Evolutionary conservation across 2,113 vertebrate species (phyloP), one percentile per base, ranked within the genome.

Genomic region (Sturnus vulgaris): DNA sequence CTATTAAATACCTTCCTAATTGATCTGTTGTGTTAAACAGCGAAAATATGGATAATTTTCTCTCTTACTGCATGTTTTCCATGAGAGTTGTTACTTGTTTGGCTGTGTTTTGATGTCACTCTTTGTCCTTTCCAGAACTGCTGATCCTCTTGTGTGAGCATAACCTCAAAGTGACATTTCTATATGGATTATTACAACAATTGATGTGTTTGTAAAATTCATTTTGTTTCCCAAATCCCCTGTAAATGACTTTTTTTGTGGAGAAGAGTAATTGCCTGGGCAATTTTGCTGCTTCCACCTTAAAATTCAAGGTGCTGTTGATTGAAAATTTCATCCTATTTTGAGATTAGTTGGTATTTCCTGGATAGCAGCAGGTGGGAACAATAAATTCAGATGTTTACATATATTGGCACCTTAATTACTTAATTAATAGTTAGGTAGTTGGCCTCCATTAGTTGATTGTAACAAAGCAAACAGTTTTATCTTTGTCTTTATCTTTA

Each of bases 31-130:
- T 27, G 52, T 82, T 22, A 94, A 91, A 57, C 9, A 69, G 5
- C 3, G 3, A 35, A 76, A 84, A 44, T 55, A 3, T 1, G 3
- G 18, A 8, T 52, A 3, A n/a, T 77, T 80, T 76, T 22, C 28
- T 71, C 59, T 5, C 8, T 79, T 75, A 5, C 22, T 64, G 55
- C 3, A 0, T 44, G 20, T 55, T 84, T 93, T 77, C 68, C 30
- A 1, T 49, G 3, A 22, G 18, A 33, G 25, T 12, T 86, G 6
- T 81, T 77, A 63, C 31, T 39, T 72, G 15, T 69, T 72, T 56
- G 28, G 33, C 47, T 71, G 47, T 0, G 0, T 69, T 82, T 15
- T 0, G 0, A 15, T 60, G 33, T 31, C 20, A 20, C 76, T 57
- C 42, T 61, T 79, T 76, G 42, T 60, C 42, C 66, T 82, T 85